Conservation (phyloP, 2,113 vertebrate genomes). For the Tonatia bakeri region DNA sequence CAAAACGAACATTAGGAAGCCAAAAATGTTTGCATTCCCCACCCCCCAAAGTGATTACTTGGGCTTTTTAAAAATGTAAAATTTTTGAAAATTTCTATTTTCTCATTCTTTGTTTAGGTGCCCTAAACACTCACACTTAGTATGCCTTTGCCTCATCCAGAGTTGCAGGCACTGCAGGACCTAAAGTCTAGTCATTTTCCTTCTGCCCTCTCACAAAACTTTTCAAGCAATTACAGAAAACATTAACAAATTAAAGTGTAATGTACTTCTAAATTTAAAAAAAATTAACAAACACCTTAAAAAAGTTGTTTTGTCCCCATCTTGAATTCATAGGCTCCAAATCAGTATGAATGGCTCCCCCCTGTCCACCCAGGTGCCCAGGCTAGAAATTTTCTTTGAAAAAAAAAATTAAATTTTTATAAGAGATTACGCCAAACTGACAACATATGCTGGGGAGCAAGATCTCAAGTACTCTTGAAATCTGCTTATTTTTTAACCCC, state of each 20-base stretch:
- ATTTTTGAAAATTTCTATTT: not conserved
- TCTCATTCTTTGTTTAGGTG: not conserved
- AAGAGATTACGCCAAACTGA: not conserved
- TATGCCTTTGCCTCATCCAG: not conserved
- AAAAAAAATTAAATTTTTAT: not conserved
- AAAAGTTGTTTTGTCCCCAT: not conserved
- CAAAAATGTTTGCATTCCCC: not conserved
- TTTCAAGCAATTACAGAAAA: constrained; percentile 19
- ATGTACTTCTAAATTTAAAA: not conserved
- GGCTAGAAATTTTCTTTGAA: not conserved
- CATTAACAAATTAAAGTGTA: constrained; percentile 11
- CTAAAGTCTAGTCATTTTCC: not conserved
- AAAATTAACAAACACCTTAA: not conserved
- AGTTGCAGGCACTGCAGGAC: not conserved
- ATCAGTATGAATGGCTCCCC: not conserved
- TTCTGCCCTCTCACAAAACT: not conserved
- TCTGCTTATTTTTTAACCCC: not conserved
- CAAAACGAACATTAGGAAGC: not conserved
- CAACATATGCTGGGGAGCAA: not conserved
- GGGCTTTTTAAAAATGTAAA: not conserved
- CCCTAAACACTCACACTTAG: not conserved
- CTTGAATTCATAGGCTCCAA: not conserved
- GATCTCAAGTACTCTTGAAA: not conserved
- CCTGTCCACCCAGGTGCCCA: not conserved
- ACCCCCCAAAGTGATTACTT: not conserved